These are phyloP conservation scores for Poeciliopsis occidentalis DNA, from an alignment of 2,113 vertebrate genomes.

Conservation along the genomic window DNA sequence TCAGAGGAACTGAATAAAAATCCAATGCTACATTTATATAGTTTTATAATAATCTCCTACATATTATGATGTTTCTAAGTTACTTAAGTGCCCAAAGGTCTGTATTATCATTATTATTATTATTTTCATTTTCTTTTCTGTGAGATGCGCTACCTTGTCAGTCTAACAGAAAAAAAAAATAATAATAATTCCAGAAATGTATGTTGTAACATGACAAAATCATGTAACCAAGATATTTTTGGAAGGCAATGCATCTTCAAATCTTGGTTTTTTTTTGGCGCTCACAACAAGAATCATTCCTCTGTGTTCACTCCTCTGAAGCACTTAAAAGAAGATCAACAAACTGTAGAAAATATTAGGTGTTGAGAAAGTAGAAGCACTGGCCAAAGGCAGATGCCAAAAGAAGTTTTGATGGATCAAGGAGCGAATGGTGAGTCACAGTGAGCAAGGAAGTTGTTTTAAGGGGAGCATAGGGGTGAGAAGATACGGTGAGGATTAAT, in stretches of 20 bases:
- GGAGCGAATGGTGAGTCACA: conserved; percentile 21
- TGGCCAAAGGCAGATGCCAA: neutral
- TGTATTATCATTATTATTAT: too few species aligned
- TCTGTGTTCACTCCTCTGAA: neutral
- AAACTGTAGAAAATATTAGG: neutral
- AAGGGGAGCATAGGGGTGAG: conserved; percentile 10
- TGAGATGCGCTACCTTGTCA: too few species aligned
- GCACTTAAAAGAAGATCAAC: neutral
- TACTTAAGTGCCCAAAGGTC: too few species aligned
- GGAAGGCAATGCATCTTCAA: neutral
- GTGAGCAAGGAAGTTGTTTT: conserved; percentile 31
- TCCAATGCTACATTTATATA: too few species aligned
- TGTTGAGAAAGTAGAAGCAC: neutral
- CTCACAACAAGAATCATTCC: neutral
- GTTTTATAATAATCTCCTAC: too few species aligned
- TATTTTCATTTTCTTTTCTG: too few species aligned
- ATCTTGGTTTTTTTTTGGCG: neutral
- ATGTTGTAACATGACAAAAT: neutral
- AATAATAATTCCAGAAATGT: neutral
- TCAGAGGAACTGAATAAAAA: too few species aligned
- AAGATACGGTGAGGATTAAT: conserved; percentile 41
- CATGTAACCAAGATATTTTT: neutral
- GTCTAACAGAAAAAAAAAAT: too few species aligned
- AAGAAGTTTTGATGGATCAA: neutral
- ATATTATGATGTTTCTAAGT: too few species aligned